A percentile compares a stretch with the other conserved stretches of the same genome.
Evolutionary conservation across 2,797 vertebrate genomes (phyloP).

Genomic region (Peromyscus aztecus): DNA sequence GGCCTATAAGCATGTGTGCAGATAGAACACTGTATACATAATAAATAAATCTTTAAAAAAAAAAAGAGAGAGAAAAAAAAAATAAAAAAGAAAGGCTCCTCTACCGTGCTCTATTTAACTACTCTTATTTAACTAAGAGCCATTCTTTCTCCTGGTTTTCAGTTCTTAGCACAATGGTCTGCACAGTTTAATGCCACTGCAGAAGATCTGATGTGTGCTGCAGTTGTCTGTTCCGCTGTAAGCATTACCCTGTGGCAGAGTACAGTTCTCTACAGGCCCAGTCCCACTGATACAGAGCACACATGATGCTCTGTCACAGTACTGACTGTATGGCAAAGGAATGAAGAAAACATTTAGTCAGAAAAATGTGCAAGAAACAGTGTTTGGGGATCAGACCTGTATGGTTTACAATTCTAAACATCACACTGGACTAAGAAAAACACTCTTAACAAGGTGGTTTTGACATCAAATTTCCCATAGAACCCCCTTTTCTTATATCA

Average conservation of each 20-base stretch:
- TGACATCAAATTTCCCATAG: constrained; percentile 12
- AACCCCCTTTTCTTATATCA: neutral
- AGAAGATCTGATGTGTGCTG: neutral
- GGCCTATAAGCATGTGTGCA: no score
- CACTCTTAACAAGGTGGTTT: constrained; percentile 36
- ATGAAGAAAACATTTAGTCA: constrained; percentile 52
- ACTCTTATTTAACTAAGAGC: neutral
- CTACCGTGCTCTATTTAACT: neutral
- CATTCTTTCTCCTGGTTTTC: neutral
- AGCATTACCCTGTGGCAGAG: constrained; percentile 11
- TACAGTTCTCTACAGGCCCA: neutral
- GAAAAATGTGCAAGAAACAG: constrained; percentile 44
- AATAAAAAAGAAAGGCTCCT: neutral
- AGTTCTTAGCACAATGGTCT: neutral
- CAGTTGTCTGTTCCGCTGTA: constrained; percentile 1
- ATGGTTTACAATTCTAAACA: constrained; percentile 55
- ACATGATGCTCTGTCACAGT: constrained; percentile 36
- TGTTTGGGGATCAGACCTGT: neutral
- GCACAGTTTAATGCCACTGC: neutral
- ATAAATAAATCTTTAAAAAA: no score
- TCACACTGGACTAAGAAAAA: constrained; percentile 48
- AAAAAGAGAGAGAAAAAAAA: no score
- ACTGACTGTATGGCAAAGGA: constrained; percentile 42
- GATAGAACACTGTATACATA: no score
- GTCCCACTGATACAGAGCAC: neutral